phyloP scores from a whole-genome alignment of 2,888 invertebrate species.

The Autographa gamma region DNA sequence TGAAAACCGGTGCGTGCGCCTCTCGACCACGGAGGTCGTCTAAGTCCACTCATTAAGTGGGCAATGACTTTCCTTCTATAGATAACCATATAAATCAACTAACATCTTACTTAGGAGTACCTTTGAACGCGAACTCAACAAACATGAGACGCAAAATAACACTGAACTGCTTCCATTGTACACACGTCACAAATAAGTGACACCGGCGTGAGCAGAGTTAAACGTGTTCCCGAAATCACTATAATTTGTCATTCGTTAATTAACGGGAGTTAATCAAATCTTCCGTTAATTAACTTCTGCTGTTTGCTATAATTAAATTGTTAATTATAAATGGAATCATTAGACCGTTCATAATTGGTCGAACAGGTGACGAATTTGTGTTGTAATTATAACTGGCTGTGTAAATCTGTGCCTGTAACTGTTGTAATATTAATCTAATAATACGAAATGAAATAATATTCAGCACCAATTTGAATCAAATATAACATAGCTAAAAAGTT shows the following conservation, averaged over 20 bases:
- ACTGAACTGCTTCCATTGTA: background rate
- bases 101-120: background rate
- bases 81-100: too few species aligned
- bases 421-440: background rate
- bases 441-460: background rate
- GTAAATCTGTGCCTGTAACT: background rate
- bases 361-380: constrained; percentile 20
- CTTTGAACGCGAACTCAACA: background rate
- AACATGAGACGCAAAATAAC: background rate
- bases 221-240: constrained; percentile 26
- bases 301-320: constrained; percentile 29
- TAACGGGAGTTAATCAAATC: constrained; percentile 24
- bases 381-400: constrained; percentile 17
- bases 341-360: constrained; percentile 37
- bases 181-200: constrained; percentile 14
- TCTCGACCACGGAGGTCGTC: too few species aligned
- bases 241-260: constrained; percentile 19
- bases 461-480: background rate
- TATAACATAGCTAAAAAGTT: background rate
- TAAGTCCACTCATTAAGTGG: too few species aligned
- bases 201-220: constrained; percentile 23
- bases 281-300: constrained; percentile 32
- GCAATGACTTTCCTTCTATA: too few species aligned
- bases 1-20: too few species aligned
- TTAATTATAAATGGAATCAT: constrained; percentile 49